Percentiles rank a stretch among this genome's conserved stretches.
These are phyloP conservation scores for Phylloscopus collybita DNA, from an alignment of 2,797 vertebrate genomes.

Conservation along the genomic window DNA sequence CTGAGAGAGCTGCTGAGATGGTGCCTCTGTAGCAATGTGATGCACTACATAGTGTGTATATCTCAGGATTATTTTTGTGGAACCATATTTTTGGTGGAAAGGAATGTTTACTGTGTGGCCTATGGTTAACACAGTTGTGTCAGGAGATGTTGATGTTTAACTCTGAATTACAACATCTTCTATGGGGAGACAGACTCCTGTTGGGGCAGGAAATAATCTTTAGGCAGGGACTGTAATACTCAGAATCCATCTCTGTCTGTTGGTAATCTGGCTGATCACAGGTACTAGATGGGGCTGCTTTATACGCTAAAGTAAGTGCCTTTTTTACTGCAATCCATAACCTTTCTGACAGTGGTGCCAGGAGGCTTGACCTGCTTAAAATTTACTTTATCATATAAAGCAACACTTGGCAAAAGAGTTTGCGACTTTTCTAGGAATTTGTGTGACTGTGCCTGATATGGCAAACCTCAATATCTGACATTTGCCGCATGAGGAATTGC, in stretches of 20 bases:
- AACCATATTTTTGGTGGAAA: neutral
- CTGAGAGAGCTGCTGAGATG: neutral
- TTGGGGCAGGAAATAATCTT: neutral
- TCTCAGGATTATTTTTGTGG: neutral
- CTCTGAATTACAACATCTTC: neutral
- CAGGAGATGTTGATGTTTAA: accelerated
- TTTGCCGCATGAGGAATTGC: neutral
- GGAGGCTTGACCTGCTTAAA: neutral
- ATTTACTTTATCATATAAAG: neutral
- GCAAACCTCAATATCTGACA: neutral
- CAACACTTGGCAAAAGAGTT: neutral
- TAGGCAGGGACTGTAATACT: neutral
- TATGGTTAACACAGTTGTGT: neutral
- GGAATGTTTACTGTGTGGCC: neutral
- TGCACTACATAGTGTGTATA: neutral
- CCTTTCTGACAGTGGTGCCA: neutral
- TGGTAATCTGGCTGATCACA: neutral
- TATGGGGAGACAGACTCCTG: neutral
- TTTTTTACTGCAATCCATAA: neutral
- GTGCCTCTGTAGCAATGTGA: neutral
- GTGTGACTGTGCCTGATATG: accelerated
- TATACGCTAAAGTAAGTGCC: neutral
- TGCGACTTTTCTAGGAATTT: neutral
- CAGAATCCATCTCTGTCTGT: accelerated
- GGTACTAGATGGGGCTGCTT: neutral